These are phyloP conservation scores for Andrena minutula DNA, from an alignment of 2,888 invertebrate genomes.

Conservation along the genomic window DNA sequence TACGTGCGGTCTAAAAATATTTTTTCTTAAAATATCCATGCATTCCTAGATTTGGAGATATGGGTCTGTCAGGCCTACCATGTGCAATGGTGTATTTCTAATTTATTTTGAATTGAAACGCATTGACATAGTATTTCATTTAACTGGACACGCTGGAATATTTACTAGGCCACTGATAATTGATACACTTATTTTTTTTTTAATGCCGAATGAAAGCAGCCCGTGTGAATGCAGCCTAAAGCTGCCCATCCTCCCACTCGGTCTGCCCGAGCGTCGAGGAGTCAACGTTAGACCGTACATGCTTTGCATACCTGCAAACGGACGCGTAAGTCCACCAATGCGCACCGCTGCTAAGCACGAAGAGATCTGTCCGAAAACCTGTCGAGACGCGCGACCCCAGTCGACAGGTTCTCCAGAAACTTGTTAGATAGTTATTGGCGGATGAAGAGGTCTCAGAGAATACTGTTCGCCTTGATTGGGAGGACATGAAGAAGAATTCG, in stretches of 20 bases:
- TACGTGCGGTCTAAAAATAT: no score
- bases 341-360: conserved; percentile 51
- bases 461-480: background rate
- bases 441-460: background rate
- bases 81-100: no score
- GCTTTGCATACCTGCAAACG: conserved; percentile 74
- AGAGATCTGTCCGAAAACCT: conserved; percentile 62
- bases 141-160: no score
- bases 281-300: conserved; percentile 73
- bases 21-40: no score
- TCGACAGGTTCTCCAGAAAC: background rate
- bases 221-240: conserved; percentile 27
- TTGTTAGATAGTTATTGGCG: background rate
- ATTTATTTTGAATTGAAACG: no score
- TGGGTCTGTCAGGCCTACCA: no score
- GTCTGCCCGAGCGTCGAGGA: conserved; percentile 60
- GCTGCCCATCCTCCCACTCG: conserved; percentile 71
- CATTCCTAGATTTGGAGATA: no score
- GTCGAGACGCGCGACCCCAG: conserved; percentile 22
- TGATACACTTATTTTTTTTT: no score
- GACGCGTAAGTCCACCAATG: conserved; percentile 67
- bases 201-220: no score
- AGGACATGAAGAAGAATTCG: background rate
- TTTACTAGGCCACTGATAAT: no score
- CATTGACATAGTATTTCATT: no score